Evolutionary conservation across 2,797 vertebrate genomes (phyloP).

Genomic region (Petrocephalus schoutedeni): DNA sequence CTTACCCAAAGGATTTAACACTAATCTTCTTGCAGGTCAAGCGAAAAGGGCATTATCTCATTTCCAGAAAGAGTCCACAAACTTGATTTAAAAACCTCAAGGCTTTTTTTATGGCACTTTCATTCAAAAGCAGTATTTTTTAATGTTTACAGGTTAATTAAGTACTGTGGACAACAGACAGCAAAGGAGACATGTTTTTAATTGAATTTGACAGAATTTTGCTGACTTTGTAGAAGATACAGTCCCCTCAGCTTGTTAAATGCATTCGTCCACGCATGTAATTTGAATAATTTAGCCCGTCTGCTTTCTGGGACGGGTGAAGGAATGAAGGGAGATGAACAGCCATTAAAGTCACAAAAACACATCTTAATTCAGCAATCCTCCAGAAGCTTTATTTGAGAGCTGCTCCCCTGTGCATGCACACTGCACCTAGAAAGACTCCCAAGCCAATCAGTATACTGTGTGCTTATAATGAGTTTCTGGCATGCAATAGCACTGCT

Average conservation of each 20-base stretch:
- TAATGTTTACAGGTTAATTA: conserved; percentile 17
- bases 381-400: background rate
- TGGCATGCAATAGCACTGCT: conserved; percentile 50
- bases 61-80: background rate
- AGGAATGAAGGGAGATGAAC: background rate
- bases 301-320: conserved; percentile 24
- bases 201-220: conserved; percentile 11
- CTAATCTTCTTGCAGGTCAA: conserved; percentile 1
- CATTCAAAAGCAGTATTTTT: background rate
- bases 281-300: conserved; percentile 31
- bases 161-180: background rate
- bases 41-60: background rate
- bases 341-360: conserved; percentile 23
- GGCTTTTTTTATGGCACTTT: background rate
- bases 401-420: background rate
- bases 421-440: conserved; percentile 43
- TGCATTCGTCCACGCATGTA: conserved; percentile 17
- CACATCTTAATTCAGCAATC: background rate
- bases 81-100: conserved; percentile 1
- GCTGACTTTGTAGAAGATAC: conserved; percentile 15
- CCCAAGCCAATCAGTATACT: conserved; percentile 62
- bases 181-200: background rate
- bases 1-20: background rate
- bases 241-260: background rate
- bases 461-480: conserved; percentile 59